A percentile compares a stretch with the other conserved stretches of the same genome.
These are phyloP conservation scores for Danio jaintianensis DNA, from an alignment of 2,797 vertebrate species.

Conservation along the genomic window DNA sequence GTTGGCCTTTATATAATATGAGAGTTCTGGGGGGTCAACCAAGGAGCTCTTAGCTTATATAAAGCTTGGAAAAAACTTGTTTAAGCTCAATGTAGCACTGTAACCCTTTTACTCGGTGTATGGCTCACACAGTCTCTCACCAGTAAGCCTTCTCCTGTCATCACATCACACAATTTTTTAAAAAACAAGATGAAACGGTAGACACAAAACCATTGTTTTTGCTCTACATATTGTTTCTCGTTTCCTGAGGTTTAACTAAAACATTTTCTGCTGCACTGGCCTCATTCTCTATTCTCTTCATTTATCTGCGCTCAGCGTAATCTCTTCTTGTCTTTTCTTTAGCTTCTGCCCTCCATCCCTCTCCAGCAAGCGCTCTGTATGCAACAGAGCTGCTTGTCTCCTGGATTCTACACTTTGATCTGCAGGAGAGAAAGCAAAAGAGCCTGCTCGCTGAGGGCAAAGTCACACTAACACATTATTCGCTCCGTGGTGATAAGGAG, in stretches of 20 bases:
- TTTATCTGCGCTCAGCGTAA: constrained; percentile 41
- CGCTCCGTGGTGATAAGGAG: constrained; percentile 40
- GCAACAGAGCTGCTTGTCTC: constrained; percentile 47
- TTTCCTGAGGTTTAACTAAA: constrained; percentile 9
- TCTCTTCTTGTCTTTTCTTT: constrained; percentile 48
- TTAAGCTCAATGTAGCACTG: background rate
- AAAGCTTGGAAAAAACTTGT: background rate
- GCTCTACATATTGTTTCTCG: background rate
- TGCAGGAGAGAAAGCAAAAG: constrained; percentile 49
- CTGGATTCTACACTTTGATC: constrained; percentile 59
- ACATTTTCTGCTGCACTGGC: constrained; percentile 2
- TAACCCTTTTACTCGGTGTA: background rate
- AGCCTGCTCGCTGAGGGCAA: constrained; percentile 50
- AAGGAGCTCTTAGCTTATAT: background rate
- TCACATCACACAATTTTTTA: constrained; percentile 6
- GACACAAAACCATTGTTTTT: background rate
- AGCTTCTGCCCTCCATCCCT: constrained; percentile 9
- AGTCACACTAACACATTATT: constrained; percentile 48
- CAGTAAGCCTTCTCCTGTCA: background rate
- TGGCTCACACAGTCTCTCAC: background rate
- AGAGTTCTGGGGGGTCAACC: background rate
- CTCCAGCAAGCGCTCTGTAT: constrained; percentile 39
- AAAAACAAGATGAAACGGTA: constrained; percentile 4
- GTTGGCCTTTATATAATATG: background rate
- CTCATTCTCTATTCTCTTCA: constrained; percentile 49